A percentile compares a stretch with the other conserved stretches of the same genome.
phyloP scores from a whole-genome alignment of 2,113 vertebrate genomes.

The Onychorhynchus coronatus region DNA sequence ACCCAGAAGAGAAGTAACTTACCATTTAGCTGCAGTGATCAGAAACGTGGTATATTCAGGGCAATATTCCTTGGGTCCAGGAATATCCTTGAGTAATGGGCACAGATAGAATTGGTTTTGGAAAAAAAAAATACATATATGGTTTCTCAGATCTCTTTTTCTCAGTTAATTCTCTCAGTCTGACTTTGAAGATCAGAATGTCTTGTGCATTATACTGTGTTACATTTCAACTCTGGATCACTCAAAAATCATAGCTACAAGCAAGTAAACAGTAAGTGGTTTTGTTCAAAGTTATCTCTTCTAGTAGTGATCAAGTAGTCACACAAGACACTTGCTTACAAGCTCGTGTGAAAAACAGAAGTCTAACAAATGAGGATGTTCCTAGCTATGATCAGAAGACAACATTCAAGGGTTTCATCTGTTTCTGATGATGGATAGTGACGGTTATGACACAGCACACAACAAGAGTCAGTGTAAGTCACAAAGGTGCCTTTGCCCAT shows the following conservation, averaged over 20 bases:
- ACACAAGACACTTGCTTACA: not conserved
- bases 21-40: not conserved
- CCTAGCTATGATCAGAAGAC: not conserved
- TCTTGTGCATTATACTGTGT: not conserved
- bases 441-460: not conserved
- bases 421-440: fast-evolving
- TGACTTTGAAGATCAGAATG: not conserved
- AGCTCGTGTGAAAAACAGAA: not conserved
- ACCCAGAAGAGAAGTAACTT: not conserved
- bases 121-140: not conserved
- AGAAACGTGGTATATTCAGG: not conserved
- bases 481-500: not conserved
- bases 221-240: not conserved
- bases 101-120: not conserved
- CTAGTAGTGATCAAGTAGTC: not conserved
- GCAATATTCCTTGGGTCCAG: not conserved
- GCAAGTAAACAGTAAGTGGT: not conserved
- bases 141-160: not conserved
- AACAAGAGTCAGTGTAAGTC: not conserved
- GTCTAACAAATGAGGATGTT: not conserved
- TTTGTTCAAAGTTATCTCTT: not conserved
- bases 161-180: not conserved
- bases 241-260: not conserved
- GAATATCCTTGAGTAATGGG: not conserved
- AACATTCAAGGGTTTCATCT: not conserved